Conservation (phyloP, 2,113 vertebrate species). For the Silurus glanis region DNA sequence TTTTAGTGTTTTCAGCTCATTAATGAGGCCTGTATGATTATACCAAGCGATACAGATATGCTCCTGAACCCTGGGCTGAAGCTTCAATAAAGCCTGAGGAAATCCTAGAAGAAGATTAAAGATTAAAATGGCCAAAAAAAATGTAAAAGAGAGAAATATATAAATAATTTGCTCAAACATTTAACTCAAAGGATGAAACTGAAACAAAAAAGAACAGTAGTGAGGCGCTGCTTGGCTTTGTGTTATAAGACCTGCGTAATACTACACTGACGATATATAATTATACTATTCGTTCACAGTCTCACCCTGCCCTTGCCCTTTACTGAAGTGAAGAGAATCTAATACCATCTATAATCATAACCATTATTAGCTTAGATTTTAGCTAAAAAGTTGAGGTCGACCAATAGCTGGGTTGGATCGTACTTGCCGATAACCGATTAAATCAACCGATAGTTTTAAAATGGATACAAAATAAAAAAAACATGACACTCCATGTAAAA, state of each 20-base stretch:
- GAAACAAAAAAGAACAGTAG: background rate
- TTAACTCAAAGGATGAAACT: background rate
- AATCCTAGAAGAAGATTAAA: background rate
- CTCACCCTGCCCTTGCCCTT: background rate
- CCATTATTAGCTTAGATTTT: background rate
- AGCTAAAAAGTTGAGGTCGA: background rate
- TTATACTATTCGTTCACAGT: background rate
- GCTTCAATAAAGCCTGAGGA: background rate
- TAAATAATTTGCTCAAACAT: background rate
- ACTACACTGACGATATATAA: background rate
- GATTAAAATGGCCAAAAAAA: background rate
- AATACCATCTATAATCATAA: background rate
- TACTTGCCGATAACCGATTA: too few relatives aligned
- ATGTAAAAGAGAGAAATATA: background rate
- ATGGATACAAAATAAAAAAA: too few relatives aligned
- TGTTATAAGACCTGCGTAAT: background rate
- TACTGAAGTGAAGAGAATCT: background rate
- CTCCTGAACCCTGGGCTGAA: background rate
- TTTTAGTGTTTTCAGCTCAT: conserved; percentile 2
- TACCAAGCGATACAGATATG: background rate
- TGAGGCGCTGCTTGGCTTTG: background rate
- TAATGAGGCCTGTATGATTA: background rate
- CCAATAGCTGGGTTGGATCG: too few relatives aligned
- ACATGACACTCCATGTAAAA: too few relatives aligned
- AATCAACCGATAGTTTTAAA: too few relatives aligned